These are phyloP conservation scores for Macrotrachela quadricornifera DNA, from an alignment of 1,140 invertebrate genomes.

Conservation along the genomic window DNA sequence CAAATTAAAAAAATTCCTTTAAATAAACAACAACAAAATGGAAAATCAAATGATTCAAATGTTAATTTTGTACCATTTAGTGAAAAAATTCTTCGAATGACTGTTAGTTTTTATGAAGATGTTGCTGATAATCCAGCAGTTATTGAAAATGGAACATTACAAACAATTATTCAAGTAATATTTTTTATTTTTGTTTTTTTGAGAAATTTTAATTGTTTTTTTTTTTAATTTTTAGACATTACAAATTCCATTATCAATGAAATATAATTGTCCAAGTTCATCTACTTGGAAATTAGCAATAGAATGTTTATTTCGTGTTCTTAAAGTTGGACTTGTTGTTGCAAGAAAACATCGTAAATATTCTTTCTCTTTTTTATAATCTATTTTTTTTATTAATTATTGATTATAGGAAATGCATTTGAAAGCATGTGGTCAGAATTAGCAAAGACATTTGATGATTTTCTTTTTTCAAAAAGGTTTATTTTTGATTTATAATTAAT, in stretches of 20 bases:
- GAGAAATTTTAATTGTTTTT: not conserved
- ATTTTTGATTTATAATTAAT: not conserved
- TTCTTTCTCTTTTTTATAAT: too few relatives aligned
- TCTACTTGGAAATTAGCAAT: constrained; percentile 66
- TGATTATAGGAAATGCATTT: constrained; percentile 19
- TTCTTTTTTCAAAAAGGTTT: constrained; percentile 51
- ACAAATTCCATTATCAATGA: constrained; percentile 50
- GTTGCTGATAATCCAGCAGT: constrained; percentile 50
- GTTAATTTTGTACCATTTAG: constrained; percentile 71
- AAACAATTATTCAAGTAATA: constrained; percentile 47
- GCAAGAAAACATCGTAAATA: constrained; percentile 42
- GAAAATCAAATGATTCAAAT: not conserved
- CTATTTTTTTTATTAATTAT: too few relatives aligned
- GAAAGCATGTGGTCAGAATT: constrained; percentile 52
- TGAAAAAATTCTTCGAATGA: constrained; percentile 56
- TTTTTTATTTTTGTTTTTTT: constrained; percentile 6
- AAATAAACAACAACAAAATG: not conserved
- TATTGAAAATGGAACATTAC: constrained; percentile 49
- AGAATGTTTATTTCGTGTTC: constrained; percentile 50
- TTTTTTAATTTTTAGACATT: constrained; percentile 34
- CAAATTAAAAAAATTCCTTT: not conserved
- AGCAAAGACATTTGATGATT: constrained; percentile 62
- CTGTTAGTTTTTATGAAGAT: constrained; percentile 56
- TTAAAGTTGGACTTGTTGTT: constrained; percentile 63
- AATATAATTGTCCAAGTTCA: constrained; percentile 57